phyloP scores from a whole-genome alignment of 2,888 invertebrate genomes.

The Siphonodentalium dalli region DNA sequence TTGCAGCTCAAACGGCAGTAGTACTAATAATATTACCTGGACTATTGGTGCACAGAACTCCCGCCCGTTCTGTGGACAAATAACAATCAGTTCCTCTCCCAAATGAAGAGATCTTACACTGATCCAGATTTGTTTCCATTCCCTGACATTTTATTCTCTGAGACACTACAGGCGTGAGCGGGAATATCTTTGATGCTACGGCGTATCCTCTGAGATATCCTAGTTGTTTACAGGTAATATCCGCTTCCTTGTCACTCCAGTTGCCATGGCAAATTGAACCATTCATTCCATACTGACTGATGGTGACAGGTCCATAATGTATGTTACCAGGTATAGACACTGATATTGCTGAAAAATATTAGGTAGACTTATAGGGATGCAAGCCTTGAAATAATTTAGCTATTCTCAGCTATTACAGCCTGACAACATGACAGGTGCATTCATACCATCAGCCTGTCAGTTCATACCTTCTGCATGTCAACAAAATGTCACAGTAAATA shows the following conservation, averaged over 20 bases:
- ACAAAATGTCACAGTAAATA: no score
- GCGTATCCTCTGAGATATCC: constrained; percentile 63
- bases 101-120: constrained; percentile 32
- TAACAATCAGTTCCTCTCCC: constrained; percentile 33
- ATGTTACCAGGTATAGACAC: no score
- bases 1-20: no score
- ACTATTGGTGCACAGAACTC: constrained; percentile 40
- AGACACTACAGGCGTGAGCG: constrained; percentile 31
- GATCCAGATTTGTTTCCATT: constrained; percentile 24
- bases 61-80: constrained; percentile 28
- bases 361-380: no score
- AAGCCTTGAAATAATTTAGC: no score
- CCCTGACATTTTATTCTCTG: constrained; percentile 36
- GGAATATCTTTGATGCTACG: not conserved
- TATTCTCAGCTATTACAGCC: no score
- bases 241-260: constrained; percentile 69
- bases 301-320: constrained; percentile 35
- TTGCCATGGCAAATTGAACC: constrained; percentile 67
- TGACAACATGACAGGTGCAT: no score
- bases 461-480: no score
- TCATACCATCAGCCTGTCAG: no score
- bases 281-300: constrained; percentile 50
- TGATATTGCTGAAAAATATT: no score
- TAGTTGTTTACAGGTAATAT: constrained; percentile 68
- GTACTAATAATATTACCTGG: no score